A percentile compares a stretch with the other conserved stretches of the same genome.
Conservation (phyloP, 2,113 vertebrate genomes). For the Triplophysa siluroides region DNA sequence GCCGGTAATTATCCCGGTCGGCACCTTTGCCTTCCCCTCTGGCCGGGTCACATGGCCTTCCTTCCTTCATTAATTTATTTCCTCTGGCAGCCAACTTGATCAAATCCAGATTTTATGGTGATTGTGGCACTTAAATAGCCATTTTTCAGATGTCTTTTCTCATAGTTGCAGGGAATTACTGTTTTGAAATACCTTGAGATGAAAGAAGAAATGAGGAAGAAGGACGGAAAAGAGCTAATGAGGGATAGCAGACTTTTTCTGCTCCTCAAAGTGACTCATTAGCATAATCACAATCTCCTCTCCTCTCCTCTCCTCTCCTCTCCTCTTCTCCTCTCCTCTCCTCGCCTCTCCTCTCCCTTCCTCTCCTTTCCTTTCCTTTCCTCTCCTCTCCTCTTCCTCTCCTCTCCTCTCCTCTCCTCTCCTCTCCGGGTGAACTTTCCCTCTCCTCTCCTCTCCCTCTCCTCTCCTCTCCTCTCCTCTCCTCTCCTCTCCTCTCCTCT, state of each 20-base stretch:
- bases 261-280: conserved; percentile 33
- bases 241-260: conserved; percentile 28
- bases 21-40: conserved; percentile 31
- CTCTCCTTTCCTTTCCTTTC: too few species aligned
- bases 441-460: neutral
- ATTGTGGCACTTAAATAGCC: conserved; percentile 55
- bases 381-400: neutral
- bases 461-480: neutral
- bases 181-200: conserved; percentile 53
- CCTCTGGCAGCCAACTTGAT: conserved; percentile 43
- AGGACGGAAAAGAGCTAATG: conserved; percentile 31
- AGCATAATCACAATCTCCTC: conserved; percentile 28
- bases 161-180: conserved; percentile 20
- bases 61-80: conserved; percentile 51
- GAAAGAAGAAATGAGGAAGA: conserved; percentile 5
- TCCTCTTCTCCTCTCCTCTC: neutral
- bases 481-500: neutral
- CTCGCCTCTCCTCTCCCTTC: too few species aligned
- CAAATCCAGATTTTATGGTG: conserved; percentile 58
- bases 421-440: too few species aligned
- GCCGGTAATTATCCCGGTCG: conserved; percentile 34
- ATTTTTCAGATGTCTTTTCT: conserved; percentile 54
- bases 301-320: neutral
- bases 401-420: neutral
- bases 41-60: conserved; percentile 16